Evolutionary conservation across 35 echinoderm and acorn worm genomes (phyloP).

Genomic region (Ptychodera flava): DNA sequence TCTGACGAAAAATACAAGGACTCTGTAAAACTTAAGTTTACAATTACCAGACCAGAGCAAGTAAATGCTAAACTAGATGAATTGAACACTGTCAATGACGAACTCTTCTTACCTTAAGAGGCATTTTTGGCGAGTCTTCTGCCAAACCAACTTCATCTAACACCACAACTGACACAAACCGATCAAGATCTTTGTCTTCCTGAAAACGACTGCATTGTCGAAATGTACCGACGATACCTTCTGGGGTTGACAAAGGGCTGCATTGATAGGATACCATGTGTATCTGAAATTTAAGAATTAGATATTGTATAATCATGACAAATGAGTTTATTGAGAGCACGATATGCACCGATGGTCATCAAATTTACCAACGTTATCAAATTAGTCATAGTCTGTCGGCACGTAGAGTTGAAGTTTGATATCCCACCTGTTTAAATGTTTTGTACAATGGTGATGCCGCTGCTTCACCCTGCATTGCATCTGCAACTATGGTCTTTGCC

Average conservation of each 20-base stretch:
- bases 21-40: too few species aligned
- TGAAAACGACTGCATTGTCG: neutral
- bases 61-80: too few species aligned
- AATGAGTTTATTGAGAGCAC: too few species aligned
- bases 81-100: too few species aligned
- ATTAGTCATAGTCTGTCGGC: too few species aligned
- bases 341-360: too few species aligned
- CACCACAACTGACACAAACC: slow-evolving; percentile 9
- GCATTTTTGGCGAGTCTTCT: slow-evolving; percentile 22
- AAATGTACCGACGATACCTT: slow-evolving; percentile 15
- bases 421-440: slow-evolving; percentile 17
- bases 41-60: too few species aligned
- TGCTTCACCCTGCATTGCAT: slow-evolving; percentile 28
- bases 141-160: slow-evolving; percentile 32
- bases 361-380: too few species aligned
- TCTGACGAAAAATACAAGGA: too few species aligned
- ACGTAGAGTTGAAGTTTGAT: too few species aligned
- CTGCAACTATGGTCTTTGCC: slow-evolving; percentile 25
- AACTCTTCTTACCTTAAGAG: slow-evolving; percentile 25
- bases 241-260: slow-evolving; percentile 19
- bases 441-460: slow-evolving; percentile 8
- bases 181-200: neutral
- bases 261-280: slow-evolving; percentile 22
- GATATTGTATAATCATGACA: too few species aligned
- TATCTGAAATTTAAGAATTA: neutral